Percentiles rank a stretch among this genome's conserved stretches.
These are phyloP conservation scores for Camelus dromedarius DNA, from an alignment of 2,113 vertebrate species.

Conservation along the genomic window DNA sequence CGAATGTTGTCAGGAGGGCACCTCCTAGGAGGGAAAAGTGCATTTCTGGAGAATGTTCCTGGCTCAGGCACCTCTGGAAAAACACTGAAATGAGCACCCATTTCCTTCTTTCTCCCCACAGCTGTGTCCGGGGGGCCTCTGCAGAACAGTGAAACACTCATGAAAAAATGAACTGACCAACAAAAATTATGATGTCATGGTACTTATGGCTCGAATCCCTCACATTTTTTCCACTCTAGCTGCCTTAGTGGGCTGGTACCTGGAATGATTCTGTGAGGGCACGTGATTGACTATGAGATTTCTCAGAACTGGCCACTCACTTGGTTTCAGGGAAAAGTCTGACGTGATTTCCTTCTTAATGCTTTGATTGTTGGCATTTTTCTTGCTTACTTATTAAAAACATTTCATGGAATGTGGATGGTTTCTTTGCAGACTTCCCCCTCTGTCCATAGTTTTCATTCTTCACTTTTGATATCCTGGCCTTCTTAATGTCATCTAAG, in stretches of 20 bases:
- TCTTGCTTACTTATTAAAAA: conserved; percentile 11
- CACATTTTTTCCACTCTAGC: conserved; percentile 6
- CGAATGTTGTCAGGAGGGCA: background rate
- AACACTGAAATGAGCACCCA: background rate
- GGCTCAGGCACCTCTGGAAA: background rate
- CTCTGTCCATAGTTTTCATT: background rate
- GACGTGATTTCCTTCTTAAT: conserved; percentile 75
- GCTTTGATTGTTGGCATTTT: conserved; percentile 61
- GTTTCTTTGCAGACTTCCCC: background rate
- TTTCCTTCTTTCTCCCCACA: background rate
- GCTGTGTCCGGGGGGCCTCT: background rate
- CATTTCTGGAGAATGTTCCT: background rate
- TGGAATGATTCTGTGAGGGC: conserved; percentile 64
- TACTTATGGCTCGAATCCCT: background rate
- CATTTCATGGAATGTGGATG: background rate
- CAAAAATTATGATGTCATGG: background rate
- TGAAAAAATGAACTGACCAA: background rate
- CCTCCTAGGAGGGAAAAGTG: background rate
- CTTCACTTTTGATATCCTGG: background rate
- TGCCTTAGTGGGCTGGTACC: conserved; percentile 74
- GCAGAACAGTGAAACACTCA: background rate
- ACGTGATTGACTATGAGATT: conserved; percentile 69
- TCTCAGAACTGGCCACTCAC: conserved; percentile 73
- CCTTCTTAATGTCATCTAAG: background rate
- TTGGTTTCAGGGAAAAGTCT: conserved; percentile 82